Evolutionary conservation across 2,888 invertebrate species (phyloP), one percentile per base, ranked within the genome.

Genomic region (Nipponacmea schrenckii): DNA sequence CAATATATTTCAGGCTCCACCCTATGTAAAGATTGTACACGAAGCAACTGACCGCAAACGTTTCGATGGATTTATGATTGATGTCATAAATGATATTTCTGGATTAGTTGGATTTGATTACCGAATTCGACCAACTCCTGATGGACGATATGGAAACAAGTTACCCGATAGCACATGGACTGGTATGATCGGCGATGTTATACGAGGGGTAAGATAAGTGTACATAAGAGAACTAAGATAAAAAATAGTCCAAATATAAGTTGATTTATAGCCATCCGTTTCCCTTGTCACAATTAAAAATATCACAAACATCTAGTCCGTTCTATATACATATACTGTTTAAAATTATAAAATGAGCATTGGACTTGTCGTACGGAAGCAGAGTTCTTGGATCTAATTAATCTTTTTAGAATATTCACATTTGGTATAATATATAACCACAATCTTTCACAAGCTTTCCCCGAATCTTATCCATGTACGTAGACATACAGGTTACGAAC

Each of bases 111-210:
- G 76, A 46, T 79, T 81, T 73, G 74, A 72, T 24, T 81, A 79
- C 71, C 67, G 66, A 7, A 78, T 82, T 62, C 64, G 70, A 44
- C 69, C 78, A n/a, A 77, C 79, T 14, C 70, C 69, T 15, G 83
- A 82, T 71, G 77, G 75, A 1, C 44, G 62, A 31, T 80, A 72
- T 67, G 84, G 84, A 10, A 17, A 27, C 12, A 63, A 66, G n/a
- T 67, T 70, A 7, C 64, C 72, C 17, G 67, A 56, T 2, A 72
- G 77, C 8, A 69, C 71, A 4, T 83, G 83, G 83, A 77, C 71
- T n/a, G 83, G 83, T 15, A 79, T 83, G 78, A 75, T 83, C 56
- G 81, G 81, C 1, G 80, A 83, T 64, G 68, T 83, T 7, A 48
- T 77, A n/a, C 72, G 70, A 15, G 72, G 74, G 73, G 82, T 80